Conservation (phyloP, 2,888 invertebrate species). For the Charanyca ferruginea region DNA sequence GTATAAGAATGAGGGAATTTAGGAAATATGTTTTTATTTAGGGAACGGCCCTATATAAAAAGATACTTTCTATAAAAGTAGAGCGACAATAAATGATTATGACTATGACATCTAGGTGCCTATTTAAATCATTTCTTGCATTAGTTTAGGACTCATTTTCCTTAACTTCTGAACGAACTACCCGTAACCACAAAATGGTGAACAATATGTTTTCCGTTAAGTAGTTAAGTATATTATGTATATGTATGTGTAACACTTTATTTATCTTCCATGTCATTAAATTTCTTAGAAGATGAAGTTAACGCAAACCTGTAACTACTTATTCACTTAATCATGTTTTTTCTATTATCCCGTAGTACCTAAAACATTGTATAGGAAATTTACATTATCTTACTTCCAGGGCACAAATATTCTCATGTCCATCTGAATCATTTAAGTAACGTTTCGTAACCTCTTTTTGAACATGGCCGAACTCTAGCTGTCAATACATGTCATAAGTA, state of each 20-base stretch:
- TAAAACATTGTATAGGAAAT: conserved; percentile 3
- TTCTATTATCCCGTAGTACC: conserved; percentile 13
- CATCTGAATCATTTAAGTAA: conserved; percentile 59
- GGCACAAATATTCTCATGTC: conserved; percentile 3
- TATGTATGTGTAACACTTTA: conserved; percentile 22
- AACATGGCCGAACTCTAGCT: conserved; percentile 75
- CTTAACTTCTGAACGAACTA: conserved; percentile 29
- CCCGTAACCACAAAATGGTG: conserved; percentile 25
- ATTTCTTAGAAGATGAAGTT: conserved; percentile 40
- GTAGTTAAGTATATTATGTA: too few species aligned
- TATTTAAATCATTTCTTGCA: neutral
- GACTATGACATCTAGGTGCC: too few species aligned
- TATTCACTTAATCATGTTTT: conserved; percentile 8
- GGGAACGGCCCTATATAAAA: too few species aligned
- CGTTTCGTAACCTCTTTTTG: conserved; percentile 78
- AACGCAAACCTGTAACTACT: conserved; percentile 19
- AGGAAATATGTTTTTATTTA: too few species aligned
- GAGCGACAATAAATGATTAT: neutral
- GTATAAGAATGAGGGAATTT: too few species aligned
- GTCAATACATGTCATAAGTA: conserved; percentile 86
- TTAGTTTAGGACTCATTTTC: conserved; percentile 27
- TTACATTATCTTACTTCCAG: conserved; percentile 13
- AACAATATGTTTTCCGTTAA: conserved; percentile 34
- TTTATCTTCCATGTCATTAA: conserved; percentile 15
- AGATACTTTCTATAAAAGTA: too few species aligned